Base-by-base conservation (phyloP, 2,113 vertebrate genomes). In the Hoplias malabaricus region DNA sequence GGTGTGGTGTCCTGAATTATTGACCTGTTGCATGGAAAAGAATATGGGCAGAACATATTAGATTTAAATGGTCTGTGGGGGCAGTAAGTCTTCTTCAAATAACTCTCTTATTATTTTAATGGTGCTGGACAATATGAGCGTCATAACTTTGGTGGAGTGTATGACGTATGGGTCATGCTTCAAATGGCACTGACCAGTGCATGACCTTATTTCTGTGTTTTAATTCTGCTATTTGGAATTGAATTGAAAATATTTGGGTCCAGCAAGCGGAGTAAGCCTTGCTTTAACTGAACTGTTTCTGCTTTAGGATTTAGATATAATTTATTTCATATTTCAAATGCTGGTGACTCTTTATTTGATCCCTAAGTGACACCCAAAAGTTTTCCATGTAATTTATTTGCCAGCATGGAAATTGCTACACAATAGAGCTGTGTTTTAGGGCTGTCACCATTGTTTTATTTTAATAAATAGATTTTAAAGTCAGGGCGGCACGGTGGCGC, bases 1-100 rank as follows among this genome's bases (percentile, higher is more conserved):
- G 67, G 56, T 25, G 66, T 67, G 73, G 48, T 9, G 53, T 46
- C 34, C 6, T 10, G 53, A 69, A 21, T 59, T 77, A 59, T 46
- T 48, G 75, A 69, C 65, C 53, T 21, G 23, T 56, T 23, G 34
- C 48, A 5, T 57, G 29, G 25, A 57, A 42, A 38, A 42, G 16
- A 9, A 29, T 33, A 12, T 4, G 36, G 21, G 33, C 29, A 12
- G 10, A 23, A 13, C 36, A 5, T 33, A 23, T 48, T 48, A 5
- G 40, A 33, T 54, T 57, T 23, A 34, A 53, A 31, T 34, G 43
- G 19, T 29, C 75, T 43, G 53, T 34, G 9, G 65, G 46, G 53
- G n/a, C 75, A 23, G 14, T 69, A 59, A 69, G 50, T 34, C 50
- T 68, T 68, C 27, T 5, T 33, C 50, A 21, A 29, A 68, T 36